Percentiles rank a stretch among this genome's conserved stretches.
Conservation (phyloP, 2,797 vertebrate genomes). For the Hylomyscus alleni region DNA sequence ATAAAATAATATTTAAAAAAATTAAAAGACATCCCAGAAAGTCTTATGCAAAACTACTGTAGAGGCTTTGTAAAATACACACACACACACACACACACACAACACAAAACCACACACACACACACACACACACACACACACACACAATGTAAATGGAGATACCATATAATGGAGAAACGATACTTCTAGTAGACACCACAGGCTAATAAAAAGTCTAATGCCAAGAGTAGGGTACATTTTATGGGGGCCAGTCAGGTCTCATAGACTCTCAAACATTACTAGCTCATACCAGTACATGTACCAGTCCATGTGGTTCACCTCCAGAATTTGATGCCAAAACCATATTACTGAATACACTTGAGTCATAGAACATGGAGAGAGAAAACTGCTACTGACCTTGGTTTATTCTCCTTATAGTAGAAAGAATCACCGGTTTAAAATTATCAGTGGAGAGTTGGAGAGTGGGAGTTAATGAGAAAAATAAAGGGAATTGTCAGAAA, state of each 20-base stretch:
- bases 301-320: too few relatives aligned
- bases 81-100: neutral
- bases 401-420: neutral
- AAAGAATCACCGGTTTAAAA: constrained; percentile 1
- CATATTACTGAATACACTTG: neutral
- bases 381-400: neutral
- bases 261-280: neutral
- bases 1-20: neutral
- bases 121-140: neutral
- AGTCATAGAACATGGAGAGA: neutral
- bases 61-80: neutral
- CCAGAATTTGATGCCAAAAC: neutral
- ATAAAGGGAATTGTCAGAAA: neutral
- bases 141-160: neutral
- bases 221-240: neutral
- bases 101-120: neutral
- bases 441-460: neutral
- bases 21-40: neutral
- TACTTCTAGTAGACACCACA: neutral
- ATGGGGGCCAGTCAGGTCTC: neutral
- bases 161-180: neutral
- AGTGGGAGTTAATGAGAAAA: neutral
- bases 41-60: neutral
- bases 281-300: too few relatives aligned
- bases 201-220: neutral